These are phyloP conservation scores for Apodemia hepburni DNA, from an alignment of 2,888 invertebrate species.

Conservation along the genomic window DNA sequence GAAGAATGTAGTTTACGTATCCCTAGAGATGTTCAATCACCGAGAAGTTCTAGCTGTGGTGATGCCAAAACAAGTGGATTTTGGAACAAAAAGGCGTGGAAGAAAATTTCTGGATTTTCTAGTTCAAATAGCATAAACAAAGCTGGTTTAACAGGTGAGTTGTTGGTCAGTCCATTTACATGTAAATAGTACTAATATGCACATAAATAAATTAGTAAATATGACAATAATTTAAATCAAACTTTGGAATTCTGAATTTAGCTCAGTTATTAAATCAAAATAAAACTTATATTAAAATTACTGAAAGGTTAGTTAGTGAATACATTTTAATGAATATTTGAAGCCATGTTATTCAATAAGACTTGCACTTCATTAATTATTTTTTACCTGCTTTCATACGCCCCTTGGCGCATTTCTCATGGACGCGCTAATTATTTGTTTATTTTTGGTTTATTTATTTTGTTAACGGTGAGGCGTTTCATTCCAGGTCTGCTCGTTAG, in stretches of 20 bases:
- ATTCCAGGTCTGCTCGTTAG: slow-evolving; percentile 81
- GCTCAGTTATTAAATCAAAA: slow-evolving; percentile 39
- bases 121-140: slow-evolving; percentile 86
- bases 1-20: slow-evolving; percentile 65
- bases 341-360: slow-evolving; percentile 11
- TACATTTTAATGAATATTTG: slow-evolving; percentile 11
- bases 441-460: slow-evolving; percentile 69
- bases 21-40: slow-evolving; percentile 60
- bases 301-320: not conserved
- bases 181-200: not conserved
- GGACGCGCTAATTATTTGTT: slow-evolving; percentile 69
- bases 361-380: slow-evolving; percentile 16
- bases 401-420: slow-evolving; percentile 73
- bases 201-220: not conserved
- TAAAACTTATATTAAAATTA: slow-evolving; percentile 24
- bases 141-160: slow-evolving; percentile 83
- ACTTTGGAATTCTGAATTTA: slow-evolving; percentile 53
- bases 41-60: slow-evolving; percentile 71
- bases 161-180: slow-evolving; percentile 4
- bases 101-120: slow-evolving; percentile 87
- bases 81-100: slow-evolving; percentile 90
- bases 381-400: slow-evolving; percentile 55
- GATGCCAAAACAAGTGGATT: slow-evolving; percentile 79
- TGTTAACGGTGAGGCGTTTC: slow-evolving; percentile 79
- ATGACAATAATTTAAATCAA: slow-evolving; percentile 7